phyloP scores from a whole-genome alignment of 2,113 vertebrate genomes.

The Mesocricetus auratus region DNA sequence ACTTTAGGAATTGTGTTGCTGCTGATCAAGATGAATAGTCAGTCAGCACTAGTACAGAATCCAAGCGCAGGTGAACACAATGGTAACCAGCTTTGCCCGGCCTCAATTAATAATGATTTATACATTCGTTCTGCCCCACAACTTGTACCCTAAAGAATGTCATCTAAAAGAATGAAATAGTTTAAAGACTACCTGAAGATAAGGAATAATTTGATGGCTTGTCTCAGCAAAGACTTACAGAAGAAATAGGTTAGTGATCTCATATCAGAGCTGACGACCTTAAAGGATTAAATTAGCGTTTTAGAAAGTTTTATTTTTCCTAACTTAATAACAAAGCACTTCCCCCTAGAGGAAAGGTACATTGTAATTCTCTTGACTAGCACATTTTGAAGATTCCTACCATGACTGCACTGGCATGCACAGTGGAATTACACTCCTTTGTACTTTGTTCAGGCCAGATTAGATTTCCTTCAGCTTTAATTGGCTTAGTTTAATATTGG shows the following conservation, averaged over 20 bases:
- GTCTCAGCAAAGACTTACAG: conserved; percentile 44
- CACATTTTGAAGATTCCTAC: conserved; percentile 52
- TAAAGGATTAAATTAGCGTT: conserved; percentile 67
- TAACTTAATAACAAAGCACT: conserved; percentile 59
- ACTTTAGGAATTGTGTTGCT: conserved; percentile 36
- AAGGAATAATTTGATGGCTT: conserved; percentile 59
- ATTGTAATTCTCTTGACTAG: conserved; percentile 59
- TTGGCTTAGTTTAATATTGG: conserved; percentile 58
- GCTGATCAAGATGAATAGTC: conserved; percentile 61
- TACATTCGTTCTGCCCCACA: conserved; percentile 43
- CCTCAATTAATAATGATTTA: conserved; percentile 76
- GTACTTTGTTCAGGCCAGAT: conserved; percentile 37
- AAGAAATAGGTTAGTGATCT: conserved; percentile 57
- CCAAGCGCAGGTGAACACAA: not conserved
- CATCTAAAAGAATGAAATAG: conserved; percentile 51
- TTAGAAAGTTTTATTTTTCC: conserved; percentile 58
- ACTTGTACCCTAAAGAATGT: conserved; percentile 28
- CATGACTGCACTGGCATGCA: not conserved
- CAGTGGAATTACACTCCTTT: conserved; percentile 17
- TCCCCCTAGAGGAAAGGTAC: not conserved
- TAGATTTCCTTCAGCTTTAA: conserved; percentile 35
- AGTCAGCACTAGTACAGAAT: conserved; percentile 14
- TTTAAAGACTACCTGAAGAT: conserved; percentile 64
- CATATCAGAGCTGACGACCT: conserved; percentile 45
- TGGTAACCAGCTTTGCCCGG: conserved; percentile 49